Evolutionary conservation across 53 echinoderm and acorn worm genomes (phyloP).

Genomic region (Luidia sarsii): DNA sequence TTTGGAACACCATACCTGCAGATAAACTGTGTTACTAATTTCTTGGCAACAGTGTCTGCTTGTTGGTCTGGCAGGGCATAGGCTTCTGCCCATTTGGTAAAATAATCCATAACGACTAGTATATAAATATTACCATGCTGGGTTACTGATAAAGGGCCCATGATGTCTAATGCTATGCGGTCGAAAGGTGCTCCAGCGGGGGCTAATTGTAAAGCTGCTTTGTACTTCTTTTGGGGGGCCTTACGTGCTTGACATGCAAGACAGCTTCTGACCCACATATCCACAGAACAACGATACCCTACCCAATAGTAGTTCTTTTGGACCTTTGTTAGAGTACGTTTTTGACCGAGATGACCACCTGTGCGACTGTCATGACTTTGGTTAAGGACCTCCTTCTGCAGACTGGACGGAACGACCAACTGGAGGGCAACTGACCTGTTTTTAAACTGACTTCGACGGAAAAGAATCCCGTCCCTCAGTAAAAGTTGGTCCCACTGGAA

Average conservation of each 20-base stretch:
- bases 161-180: slow-evolving; percentile 16
- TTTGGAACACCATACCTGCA: slow-evolving; percentile 37
- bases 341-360: slow-evolving; percentile 15
- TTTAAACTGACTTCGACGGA: background rate
- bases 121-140: slow-evolving; percentile 20
- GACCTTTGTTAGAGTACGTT: background rate
- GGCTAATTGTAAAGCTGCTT: slow-evolving; percentile 4
- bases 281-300: slow-evolving; percentile 12
- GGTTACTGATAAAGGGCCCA: slow-evolving; percentile 38
- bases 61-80: slow-evolving; percentile 10
- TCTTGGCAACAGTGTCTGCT: slow-evolving; percentile 28
- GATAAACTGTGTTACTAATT: slow-evolving; percentile 18
- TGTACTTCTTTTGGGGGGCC: background rate
- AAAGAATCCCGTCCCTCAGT: background rate
- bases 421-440: background rate
- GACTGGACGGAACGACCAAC: slow-evolving; percentile 10
- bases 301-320: slow-evolving; percentile 15
- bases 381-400: background rate
- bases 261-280: background rate
- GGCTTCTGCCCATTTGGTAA: slow-evolving; percentile 43
- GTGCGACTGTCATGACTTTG: slow-evolving; percentile 4
- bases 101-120: slow-evolving; percentile 33
- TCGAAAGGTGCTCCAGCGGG: background rate
- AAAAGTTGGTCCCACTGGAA: slow-evolving; percentile 16
- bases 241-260: background rate